Evolutionary conservation across 2,888 invertebrate genomes (phyloP), one percentile per base, ranked within the genome.

Genomic region (Hyppa rectilinea): DNA sequence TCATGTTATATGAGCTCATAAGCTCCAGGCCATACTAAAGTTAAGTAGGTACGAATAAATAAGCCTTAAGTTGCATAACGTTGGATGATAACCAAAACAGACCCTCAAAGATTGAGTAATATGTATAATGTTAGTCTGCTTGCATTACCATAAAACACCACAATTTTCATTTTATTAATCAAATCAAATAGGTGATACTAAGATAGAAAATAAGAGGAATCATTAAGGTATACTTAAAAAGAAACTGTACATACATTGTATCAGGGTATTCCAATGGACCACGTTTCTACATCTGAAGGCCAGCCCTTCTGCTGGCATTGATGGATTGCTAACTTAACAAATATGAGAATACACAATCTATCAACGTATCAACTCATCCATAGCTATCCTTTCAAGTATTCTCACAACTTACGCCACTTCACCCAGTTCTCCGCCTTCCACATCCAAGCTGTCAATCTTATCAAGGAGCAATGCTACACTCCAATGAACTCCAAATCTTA

Each of bases 1-100:
- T 58, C 55, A 49, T 49, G 59, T 72, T 34, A 50, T 38, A 45
- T 53, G 38, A 53, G 52, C 45, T 58, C 7, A 29, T 47, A 34
- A 50, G 80, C 76, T 79, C 20, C 64, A 53, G 80, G 80, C 80
- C 7, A 64, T 53, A 29, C 43, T 58, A 12, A 40, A 38, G 49
- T 36, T n/a, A 47, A 73, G 36, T 43, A 73, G 23, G 29, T 73
- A 31, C 31, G 12, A 20, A 36, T 45, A 49, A 29, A 49, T 20
- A 43, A 38, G 5, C 4, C n/a, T 29, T 34, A 12, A 50, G 20
- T 75, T 75, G 38, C 71, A 36, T 55, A 77, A 75, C 38, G n/a
- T 75, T 12, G 1, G 20, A 45, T n/a, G 1, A 26, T 40, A 40
- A 63, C 5, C 1, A 47, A 17, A 43, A 50, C 7, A 63, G 6